Evolutionary conservation across 2,888 invertebrate species (phyloP).

Genomic region (Nebria salina): DNA sequence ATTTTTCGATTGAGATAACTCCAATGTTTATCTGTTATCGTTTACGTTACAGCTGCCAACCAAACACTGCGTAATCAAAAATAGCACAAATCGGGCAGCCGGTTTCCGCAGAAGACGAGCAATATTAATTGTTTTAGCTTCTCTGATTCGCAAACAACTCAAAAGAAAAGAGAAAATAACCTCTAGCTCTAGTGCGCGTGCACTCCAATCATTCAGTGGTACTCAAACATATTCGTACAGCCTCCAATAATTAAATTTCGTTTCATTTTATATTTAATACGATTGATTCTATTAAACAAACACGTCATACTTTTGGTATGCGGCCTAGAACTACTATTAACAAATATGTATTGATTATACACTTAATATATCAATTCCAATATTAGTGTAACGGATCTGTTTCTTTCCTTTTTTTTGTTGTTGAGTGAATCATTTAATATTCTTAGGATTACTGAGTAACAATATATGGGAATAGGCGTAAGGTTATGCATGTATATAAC

Average conservation of each 20-base stretch:
- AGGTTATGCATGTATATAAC: not conserved
- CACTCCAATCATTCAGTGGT: not conserved
- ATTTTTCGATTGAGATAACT: no score
- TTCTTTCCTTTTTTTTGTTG: not conserved
- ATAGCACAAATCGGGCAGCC: not conserved
- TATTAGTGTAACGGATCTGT: no score
- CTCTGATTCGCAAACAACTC: not conserved
- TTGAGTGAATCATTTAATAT: not conserved
- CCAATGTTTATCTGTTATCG: not conserved
- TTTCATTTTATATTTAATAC: not conserved
- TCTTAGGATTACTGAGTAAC: not conserved
- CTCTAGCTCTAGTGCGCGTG: not conserved
- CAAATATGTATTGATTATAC: not conserved
- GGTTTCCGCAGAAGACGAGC: not conserved
- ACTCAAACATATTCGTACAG: not conserved
- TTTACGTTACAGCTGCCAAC: not conserved
- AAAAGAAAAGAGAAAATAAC: not conserved
- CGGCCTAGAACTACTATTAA: not conserved
- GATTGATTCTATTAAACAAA: not conserved
- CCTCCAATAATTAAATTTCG: not conserved
- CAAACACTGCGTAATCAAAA: not conserved
- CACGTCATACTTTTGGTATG: not conserved
- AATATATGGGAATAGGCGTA: not conserved
- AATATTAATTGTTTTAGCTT: not conserved
- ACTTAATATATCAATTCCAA: not conserved